Conservation (phyloP, 2,888 invertebrate genomes). For the Epistrophella euchroma region DNA sequence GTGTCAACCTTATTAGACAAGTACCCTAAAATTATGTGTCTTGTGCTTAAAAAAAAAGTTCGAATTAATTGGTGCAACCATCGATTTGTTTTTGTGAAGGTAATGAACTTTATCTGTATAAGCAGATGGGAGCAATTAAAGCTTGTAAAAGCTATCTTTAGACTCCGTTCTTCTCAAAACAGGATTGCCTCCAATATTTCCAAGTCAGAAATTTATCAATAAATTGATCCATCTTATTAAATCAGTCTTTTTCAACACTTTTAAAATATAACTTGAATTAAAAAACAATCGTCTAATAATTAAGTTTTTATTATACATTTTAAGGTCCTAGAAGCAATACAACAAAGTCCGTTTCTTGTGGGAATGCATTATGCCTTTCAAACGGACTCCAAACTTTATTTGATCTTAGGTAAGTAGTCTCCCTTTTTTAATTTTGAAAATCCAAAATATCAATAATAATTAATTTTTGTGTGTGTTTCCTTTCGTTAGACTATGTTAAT, state of each 20-base stretch:
- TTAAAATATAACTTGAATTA: neutral
- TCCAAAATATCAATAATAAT: neutral
- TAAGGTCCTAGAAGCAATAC: conserved; percentile 95
- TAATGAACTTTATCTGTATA: no score
- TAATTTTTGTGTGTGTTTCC: neutral
- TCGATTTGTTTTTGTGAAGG: no score
- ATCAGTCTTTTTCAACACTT: neutral
- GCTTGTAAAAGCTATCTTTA: no score
- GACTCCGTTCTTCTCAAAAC: no score
- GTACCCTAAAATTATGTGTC: no score
- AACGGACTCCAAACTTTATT: conserved; percentile 97
- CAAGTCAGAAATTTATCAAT: no score
- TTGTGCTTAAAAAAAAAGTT: no score
- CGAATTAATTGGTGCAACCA: no score
- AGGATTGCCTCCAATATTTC: no score
- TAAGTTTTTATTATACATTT: conserved; percentile 39
- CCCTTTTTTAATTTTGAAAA: neutral
- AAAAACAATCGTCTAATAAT: neutral
- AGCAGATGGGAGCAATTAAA: no score
- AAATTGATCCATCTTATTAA: no score
- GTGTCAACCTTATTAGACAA: no score
- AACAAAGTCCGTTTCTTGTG: conserved; percentile 97
- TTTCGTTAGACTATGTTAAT: conserved; percentile 94
- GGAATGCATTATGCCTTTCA: conserved; percentile 99
- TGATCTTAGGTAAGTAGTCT: conserved; percentile 93